Percentiles rank a stretch among this genome's conserved stretches.
Conservation (phyloP, 2,113 vertebrate species). For the Myiopsitta monachus region DNA sequence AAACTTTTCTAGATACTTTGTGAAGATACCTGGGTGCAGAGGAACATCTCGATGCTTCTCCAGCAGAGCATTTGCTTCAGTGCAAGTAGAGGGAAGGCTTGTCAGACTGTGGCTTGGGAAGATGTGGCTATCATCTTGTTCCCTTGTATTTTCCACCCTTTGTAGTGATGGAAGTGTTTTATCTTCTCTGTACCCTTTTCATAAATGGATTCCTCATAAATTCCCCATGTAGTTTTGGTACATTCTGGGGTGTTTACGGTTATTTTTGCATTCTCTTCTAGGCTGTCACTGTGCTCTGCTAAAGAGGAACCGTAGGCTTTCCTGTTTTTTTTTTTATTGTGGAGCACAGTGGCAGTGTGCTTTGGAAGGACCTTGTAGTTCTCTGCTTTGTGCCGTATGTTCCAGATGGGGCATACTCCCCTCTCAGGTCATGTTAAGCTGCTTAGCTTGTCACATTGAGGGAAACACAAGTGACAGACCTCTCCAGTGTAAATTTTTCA, state of each 20-base stretch:
- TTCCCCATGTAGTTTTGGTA: not conserved
- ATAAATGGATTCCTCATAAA: not conserved
- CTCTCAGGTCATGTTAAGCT: not conserved
- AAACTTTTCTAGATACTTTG: not conserved
- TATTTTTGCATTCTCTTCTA: slow-evolving; percentile 1
- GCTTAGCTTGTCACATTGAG: not conserved
- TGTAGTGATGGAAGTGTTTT: not conserved
- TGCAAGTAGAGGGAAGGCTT: not conserved
- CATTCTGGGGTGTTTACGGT: not conserved
- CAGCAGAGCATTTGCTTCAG: rapidly evolving
- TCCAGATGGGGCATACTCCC: not conserved
- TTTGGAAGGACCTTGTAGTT: not conserved
- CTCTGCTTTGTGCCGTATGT: rapidly evolving
- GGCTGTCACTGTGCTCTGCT: not conserved
- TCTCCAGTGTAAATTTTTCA: not conserved
- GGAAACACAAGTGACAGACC: not conserved
- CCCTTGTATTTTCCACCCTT: not conserved
- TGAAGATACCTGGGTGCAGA: not conserved
- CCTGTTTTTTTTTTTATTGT: not conserved
- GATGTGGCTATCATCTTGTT: rapidly evolving
- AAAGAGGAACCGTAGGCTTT: not conserved
- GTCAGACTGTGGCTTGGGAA: rapidly evolving
- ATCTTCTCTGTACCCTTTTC: not conserved
- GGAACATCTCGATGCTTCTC: not conserved
- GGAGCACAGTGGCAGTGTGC: rapidly evolving